Percentiles rank a stretch among this genome's conserved stretches.
phyloP scores from a whole-genome alignment of 2,797 vertebrate species.

The Calcarius lapponicus region DNA sequence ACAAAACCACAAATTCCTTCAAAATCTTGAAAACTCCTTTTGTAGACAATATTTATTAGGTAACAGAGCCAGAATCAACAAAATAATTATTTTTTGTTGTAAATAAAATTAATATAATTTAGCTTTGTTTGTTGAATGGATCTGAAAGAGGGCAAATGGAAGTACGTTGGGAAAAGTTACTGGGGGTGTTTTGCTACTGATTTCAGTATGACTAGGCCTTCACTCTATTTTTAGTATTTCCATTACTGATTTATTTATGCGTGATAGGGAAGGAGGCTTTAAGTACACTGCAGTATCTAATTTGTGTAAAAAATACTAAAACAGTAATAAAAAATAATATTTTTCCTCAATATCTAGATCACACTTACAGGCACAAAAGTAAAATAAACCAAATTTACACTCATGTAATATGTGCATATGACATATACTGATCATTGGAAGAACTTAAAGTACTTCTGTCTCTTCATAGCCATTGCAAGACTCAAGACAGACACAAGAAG shows the following conservation, averaged over 20 bases:
- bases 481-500: neutral
- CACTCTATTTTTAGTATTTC: neutral
- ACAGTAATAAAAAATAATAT: neutral
- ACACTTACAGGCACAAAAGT: neutral
- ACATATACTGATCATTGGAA: neutral
- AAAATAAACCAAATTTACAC: neutral
- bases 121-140: neutral
- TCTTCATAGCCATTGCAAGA: neutral
- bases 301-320: neutral
- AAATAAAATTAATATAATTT: neutral
- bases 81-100: neutral
- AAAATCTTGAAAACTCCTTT: neutral
- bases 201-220: neutral
- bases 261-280: neutral
- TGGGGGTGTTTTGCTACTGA: neutral
- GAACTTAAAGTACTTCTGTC: neutral
- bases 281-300: neutral
- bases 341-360: neutral
- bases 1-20: neutral
- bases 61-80: neutral
- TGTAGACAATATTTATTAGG: neutral
- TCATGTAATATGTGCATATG: neutral
- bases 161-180: neutral
- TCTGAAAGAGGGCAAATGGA: neutral
- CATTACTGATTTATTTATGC: neutral